Conservation (phyloP, 2,113 vertebrate genomes). For the Xenopus borealis region DNA sequence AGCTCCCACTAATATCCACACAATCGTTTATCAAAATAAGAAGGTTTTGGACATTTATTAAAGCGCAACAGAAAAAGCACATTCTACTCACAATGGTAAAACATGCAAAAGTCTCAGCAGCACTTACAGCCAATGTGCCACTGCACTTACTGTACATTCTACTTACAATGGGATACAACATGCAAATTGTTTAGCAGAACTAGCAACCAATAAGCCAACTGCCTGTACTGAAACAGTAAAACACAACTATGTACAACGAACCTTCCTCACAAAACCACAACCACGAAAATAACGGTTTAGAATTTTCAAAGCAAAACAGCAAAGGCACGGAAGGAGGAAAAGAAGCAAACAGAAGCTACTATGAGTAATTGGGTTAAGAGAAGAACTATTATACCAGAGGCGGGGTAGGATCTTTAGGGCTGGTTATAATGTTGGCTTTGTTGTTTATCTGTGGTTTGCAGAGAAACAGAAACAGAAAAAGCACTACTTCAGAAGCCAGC, state of each 20-base stretch:
- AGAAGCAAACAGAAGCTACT: constrained; percentile 55
- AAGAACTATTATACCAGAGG: constrained; percentile 89
- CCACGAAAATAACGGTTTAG: constrained; percentile 39
- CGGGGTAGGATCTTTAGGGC: constrained; percentile 93
- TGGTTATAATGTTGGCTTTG: constrained; percentile 97
- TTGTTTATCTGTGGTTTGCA: constrained; percentile 94
- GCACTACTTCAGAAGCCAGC: constrained; percentile 34
- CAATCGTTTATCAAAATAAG: background rate
- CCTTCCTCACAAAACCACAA: constrained; percentile 53
- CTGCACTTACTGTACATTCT: constrained; percentile 53
- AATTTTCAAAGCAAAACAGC: constrained; percentile 25
- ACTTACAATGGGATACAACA: constrained; percentile 60
- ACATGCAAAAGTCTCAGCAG: constrained; percentile 63
- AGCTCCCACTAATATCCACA: constrained; percentile 57
- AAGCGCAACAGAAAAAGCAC: constrained; percentile 56
- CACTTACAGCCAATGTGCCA: constrained; percentile 54
- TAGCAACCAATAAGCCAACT: constrained; percentile 55
- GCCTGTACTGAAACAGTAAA: constrained; percentile 49
- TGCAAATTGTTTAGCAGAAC: constrained; percentile 58
- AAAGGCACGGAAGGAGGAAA: constrained; percentile 45
- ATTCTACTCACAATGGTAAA: constrained; percentile 57
- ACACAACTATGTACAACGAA: constrained; percentile 52
- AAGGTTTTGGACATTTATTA: constrained; percentile 52
- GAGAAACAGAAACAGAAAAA: constrained; percentile 76
- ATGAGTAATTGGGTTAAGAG: constrained; percentile 61